Evolutionary conservation across 2,888 invertebrate genomes (phyloP).

Genomic region (Cheilosia urbana): DNA sequence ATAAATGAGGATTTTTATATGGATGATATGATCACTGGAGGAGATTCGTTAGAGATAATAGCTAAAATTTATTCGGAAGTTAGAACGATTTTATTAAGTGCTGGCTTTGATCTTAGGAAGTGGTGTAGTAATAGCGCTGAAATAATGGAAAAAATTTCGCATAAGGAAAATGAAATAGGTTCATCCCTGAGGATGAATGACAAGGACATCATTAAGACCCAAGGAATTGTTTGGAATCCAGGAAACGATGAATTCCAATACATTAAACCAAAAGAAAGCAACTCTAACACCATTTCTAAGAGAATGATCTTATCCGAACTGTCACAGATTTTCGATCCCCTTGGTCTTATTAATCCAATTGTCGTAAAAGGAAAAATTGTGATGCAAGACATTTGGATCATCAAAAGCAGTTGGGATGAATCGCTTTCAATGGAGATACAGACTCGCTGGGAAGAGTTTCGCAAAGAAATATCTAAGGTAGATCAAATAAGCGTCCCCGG

Average conservation of each 20-base stretch:
- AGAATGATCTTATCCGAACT: conserved; percentile 44
- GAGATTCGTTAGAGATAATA: neutral
- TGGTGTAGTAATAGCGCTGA: conserved; percentile 48
- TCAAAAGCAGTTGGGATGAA: conserved; percentile 58
- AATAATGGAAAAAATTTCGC: conserved; percentile 33
- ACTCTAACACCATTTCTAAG: conserved; percentile 28
- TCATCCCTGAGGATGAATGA: conserved; percentile 9
- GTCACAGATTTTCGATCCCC: conserved; percentile 59
- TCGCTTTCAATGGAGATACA: conserved; percentile 25
- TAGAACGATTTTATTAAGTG: neutral
- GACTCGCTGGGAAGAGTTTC: conserved; percentile 34
- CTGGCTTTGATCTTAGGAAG: conserved; percentile 18
- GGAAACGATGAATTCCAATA: conserved; percentile 30
- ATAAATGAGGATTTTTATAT: conserved; percentile 46
- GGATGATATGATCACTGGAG: no score
- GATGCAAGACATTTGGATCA: conserved; percentile 61
- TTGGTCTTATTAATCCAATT: conserved; percentile 65
- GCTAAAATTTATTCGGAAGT: neutral
- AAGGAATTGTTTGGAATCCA: conserved; percentile 54
- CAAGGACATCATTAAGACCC: conserved; percentile 35
- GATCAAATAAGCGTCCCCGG: conserved; percentile 45
- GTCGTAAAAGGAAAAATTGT: conserved; percentile 59
- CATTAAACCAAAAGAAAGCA: neutral
- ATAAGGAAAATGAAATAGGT: conserved; percentile 12
- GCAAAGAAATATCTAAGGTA: neutral